Conservation (phyloP, 2,888 invertebrate genomes). For the Tenthredo distinguenda region DNA sequence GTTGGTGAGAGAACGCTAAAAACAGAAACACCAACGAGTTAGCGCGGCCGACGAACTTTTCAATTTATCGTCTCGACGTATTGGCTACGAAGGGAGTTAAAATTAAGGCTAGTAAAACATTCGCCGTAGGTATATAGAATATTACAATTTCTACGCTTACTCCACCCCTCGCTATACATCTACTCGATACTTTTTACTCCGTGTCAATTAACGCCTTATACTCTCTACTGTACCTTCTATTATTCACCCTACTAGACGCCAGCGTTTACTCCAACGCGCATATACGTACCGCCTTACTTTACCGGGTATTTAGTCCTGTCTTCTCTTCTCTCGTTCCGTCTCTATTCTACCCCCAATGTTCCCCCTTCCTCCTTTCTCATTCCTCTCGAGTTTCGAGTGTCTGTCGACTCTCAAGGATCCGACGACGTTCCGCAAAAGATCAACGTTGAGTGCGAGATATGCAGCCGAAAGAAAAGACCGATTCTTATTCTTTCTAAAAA, state of each 20-base stretch:
- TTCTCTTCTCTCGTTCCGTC: neutral
- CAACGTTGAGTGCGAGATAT: neutral
- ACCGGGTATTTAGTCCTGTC: neutral
- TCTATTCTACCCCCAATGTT: neutral
- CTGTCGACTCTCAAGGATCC: constrained; percentile 45
- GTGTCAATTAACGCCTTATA: constrained; percentile 48
- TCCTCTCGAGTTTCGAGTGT: constrained; percentile 57
- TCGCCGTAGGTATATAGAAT: constrained; percentile 58
- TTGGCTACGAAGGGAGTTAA: constrained; percentile 75
- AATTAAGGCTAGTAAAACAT: constrained; percentile 77
- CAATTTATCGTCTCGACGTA: constrained; percentile 76
- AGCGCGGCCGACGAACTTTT: constrained; percentile 64
- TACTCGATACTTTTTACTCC: constrained; percentile 41
- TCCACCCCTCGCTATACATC: neutral
- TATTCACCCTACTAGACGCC: constrained; percentile 49
- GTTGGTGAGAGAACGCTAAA: constrained; percentile 34
- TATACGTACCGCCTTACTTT: neutral
- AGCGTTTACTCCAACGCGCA: neutral
- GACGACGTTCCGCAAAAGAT: neutral
- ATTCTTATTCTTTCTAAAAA: neutral
- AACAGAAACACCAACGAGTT: constrained; percentile 37
- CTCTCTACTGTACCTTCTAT: constrained; percentile 52
- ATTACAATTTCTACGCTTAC: neutral
- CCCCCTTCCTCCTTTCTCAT: neutral
- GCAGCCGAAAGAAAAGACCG: too few relatives aligned